Evolutionary conservation across 2,797 vertebrate genomes (phyloP).

Genomic region (Myoxocephalus aenaeus): DNA sequence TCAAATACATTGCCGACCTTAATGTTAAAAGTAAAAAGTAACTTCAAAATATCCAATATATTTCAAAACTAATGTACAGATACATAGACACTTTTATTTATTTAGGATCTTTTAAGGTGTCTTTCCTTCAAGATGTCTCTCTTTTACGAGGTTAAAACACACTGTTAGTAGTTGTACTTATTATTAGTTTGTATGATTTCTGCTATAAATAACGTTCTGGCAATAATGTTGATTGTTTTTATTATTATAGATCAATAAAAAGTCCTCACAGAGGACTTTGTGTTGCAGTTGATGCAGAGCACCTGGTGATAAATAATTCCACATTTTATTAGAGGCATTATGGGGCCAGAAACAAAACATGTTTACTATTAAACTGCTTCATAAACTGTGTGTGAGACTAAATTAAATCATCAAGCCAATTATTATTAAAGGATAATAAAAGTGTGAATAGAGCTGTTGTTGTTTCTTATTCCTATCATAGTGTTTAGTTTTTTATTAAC

Average conservation of each 20-base stretch:
- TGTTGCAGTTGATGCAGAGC: not conserved
- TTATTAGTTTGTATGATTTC: not conserved
- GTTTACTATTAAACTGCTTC: not conserved
- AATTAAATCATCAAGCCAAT: not conserved
- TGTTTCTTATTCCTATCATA: not conserved
- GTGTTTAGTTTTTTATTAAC: not conserved
- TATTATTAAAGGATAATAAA: not conserved
- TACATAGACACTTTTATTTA: not conserved
- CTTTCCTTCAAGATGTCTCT: not conserved
- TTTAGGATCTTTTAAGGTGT: not conserved
- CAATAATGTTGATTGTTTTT: not conserved
- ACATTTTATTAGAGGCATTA: not conserved
- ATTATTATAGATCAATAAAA: conserved; percentile 10
- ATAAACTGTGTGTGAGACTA: not conserved
- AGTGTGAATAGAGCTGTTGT: not conserved
- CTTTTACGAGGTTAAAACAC: not conserved
- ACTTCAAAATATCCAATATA: not conserved
- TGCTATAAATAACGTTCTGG: not conserved
- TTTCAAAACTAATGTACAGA: not conserved
- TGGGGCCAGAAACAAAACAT: conserved; percentile 9
- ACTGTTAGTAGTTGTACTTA: not conserved
- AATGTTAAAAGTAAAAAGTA: not conserved
- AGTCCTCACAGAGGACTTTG: not conserved
- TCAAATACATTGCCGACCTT: not conserved
- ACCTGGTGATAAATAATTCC: conserved; percentile 15